Evolutionary conservation across 2,888 invertebrate species (phyloP), one percentile per base, ranked within the genome.

Genomic region (Sarcophaga caerulescens): DNA sequence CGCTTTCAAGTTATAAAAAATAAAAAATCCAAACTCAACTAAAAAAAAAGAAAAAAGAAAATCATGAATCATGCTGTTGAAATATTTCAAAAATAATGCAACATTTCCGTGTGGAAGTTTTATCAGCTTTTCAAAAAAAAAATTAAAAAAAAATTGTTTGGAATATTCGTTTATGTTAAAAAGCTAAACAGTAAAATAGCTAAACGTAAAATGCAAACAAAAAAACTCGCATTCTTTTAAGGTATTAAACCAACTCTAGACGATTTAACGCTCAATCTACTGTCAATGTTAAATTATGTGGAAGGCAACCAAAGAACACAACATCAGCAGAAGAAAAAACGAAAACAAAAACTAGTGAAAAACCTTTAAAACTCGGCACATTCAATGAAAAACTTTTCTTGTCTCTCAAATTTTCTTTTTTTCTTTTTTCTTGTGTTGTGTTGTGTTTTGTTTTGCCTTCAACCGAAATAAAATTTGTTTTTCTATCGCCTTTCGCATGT

Each of bases 261-360:
- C 71, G 84, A 87, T 79, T 85, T 84, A 84, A 86, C 84, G 85
- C 87, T 86, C 85, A 86, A 88, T 88, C 85, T 85, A 83, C 87
- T 85, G 76, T 74, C 84, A 80, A 85, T 81, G 87, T 81, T 84
- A 81, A 82, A 76, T 86, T 76, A 81, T 85, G 85, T 68, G 81
- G 75, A 75, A 71, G 68, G 63, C 78, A 84, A 68, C 23, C 62
- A 19, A 65, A 35, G 57, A 83, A 74, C 35, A 44, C 62, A 77
- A 78, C 47, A 65, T 35, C 66, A 23, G 47, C 57, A 19, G 69
- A 62, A 44, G 65, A 52, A 63, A 45, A 6, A 57, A 69, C 60
- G 23, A 23, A 23, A 23, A 23, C 35, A 60, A 71, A 77, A 86
- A 76, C 59, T 52, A 1, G 35, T 35, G 35, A 57, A 19, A 4